phyloP scores from a whole-genome alignment of 1,140 invertebrate species.

The Drosophila arawakana region DNA sequence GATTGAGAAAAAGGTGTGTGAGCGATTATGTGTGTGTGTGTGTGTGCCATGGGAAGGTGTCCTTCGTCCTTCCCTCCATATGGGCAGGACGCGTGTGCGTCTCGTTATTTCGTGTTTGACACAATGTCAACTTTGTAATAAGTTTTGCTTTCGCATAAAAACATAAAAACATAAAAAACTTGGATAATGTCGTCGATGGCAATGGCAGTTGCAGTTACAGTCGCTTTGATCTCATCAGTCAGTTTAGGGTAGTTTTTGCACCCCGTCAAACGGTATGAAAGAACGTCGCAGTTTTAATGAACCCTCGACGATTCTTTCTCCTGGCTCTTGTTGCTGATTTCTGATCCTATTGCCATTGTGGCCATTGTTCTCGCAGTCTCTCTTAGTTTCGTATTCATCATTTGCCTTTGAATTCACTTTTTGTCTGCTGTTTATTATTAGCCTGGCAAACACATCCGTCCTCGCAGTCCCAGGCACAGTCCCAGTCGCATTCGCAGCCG shows the following conservation, averaged over 20 bases:
- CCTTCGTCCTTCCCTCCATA: constrained; percentile 12
- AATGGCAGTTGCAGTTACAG: constrained; percentile 65
- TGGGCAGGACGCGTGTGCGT: constrained; percentile 33
- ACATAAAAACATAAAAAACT: constrained; percentile 16
- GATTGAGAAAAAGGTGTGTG: constrained; percentile 48
- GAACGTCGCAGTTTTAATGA: constrained; percentile 69
- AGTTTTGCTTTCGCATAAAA: constrained; percentile 64
- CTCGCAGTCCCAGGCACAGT: constrained; percentile 35
- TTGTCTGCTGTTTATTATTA: constrained; percentile 74
- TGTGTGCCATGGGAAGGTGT: constrained; percentile 19
- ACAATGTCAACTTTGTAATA: constrained; percentile 81
- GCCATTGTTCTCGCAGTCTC: constrained; percentile 72
- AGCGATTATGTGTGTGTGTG: constrained; percentile 14
- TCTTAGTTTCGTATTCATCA: constrained; percentile 44
- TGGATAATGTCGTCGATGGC: constrained; percentile 11
- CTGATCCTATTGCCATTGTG: constrained; percentile 79
- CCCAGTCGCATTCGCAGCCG: constrained; percentile 18
- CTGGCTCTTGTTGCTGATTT: constrained; percentile 66
- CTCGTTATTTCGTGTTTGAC: constrained; percentile 79
- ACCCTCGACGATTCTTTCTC: constrained; percentile 41
- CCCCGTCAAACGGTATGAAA: constrained; percentile 43
- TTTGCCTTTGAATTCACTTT: constrained; percentile 50
- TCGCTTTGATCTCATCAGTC: constrained; percentile 65
- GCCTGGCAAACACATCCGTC: constrained; percentile 73
- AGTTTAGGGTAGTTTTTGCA: constrained; percentile 62